Percentiles rank a stretch among this genome's conserved stretches.
Evolutionary conservation across 1,140 invertebrate species (phyloP).

Genomic region (Telenomus remus): DNA sequence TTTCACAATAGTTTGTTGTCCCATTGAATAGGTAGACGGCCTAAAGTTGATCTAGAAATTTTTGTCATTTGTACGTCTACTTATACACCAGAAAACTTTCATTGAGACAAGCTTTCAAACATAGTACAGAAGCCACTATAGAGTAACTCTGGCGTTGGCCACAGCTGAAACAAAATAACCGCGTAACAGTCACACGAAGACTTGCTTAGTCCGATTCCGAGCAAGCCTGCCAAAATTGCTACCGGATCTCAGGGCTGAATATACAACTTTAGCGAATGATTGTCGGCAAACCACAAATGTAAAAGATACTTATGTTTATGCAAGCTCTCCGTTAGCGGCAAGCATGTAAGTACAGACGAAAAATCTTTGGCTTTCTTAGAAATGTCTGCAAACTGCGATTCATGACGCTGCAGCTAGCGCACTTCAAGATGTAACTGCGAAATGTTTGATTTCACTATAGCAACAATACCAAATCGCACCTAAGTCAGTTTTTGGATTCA

Average conservation of each 20-base stretch:
- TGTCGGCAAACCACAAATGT: too few species aligned
- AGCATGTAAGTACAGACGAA: too few species aligned
- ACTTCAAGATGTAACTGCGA: too few species aligned
- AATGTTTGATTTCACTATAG: too few species aligned
- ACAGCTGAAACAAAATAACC: conserved; percentile 48
- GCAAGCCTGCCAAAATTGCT: background rate
- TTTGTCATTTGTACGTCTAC: background rate
- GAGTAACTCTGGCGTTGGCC: conserved; percentile 54
- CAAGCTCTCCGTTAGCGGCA: too few species aligned
- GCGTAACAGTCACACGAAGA: conserved; percentile 7
- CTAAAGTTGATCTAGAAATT: background rate
- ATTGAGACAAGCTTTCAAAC: conserved; percentile 5
- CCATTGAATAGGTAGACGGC: background rate
- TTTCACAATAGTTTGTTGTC: too few species aligned
- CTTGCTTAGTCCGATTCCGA: background rate
- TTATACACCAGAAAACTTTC: conserved; percentile 23
- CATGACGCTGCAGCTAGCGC: too few species aligned
- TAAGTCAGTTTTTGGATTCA: too few species aligned
- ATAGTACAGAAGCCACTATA: conserved; percentile 31
- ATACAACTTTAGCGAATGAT: background rate
- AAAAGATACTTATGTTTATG: too few species aligned
- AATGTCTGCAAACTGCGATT: too few species aligned
- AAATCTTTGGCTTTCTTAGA: too few species aligned
- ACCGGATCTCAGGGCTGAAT: conserved; percentile 2
- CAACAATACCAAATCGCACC: too few species aligned